Percentiles rank a stretch among this genome's conserved stretches.
phyloP scores from a whole-genome alignment of 2,797 vertebrate genomes.

The Urosaurus nigricauda region DNA sequence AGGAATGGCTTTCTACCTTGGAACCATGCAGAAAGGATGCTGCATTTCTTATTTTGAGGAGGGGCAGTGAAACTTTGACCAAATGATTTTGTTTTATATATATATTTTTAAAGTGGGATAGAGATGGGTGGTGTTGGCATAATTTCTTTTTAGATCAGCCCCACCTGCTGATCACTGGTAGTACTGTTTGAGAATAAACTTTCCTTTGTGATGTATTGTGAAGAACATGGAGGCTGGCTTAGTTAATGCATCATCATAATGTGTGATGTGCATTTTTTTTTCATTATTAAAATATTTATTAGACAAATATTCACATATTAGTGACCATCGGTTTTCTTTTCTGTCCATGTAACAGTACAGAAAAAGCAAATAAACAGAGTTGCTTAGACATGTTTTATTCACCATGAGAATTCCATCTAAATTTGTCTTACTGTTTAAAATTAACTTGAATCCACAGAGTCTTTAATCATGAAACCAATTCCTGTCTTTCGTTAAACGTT shows the following conservation, averaged over 20 bases:
- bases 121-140: conserved; percentile 9
- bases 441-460: conserved; percentile 4
- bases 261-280: conserved; percentile 43
- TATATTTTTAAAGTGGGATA: conserved; percentile 12
- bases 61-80: conserved; percentile 40
- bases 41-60: conserved; percentile 52
- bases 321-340: conserved; percentile 11
- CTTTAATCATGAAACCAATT: conserved; percentile 29
- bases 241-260: conserved; percentile 43
- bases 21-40: conserved; percentile 39
- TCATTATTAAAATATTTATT: conserved; percentile 69
- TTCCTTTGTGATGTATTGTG: background rate
- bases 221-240: conserved; percentile 18
- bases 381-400: background rate
- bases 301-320: conserved; percentile 52
- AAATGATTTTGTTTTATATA: conserved; percentile 46
- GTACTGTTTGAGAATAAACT: conserved; percentile 31
- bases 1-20: conserved; percentile 46
- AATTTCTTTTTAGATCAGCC: conserved; percentile 52
- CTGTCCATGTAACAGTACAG: conserved; percentile 26
- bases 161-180: conserved; percentile 72
- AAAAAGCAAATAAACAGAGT: conserved; percentile 10
- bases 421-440: conserved; percentile 28
- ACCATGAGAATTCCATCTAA: conserved; percentile 11
- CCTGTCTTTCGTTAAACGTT: conserved; percentile 16